Evolutionary conservation across 2,113 vertebrate species (phyloP).

Genomic region (Sinocyclocheilus grahami): DNA sequence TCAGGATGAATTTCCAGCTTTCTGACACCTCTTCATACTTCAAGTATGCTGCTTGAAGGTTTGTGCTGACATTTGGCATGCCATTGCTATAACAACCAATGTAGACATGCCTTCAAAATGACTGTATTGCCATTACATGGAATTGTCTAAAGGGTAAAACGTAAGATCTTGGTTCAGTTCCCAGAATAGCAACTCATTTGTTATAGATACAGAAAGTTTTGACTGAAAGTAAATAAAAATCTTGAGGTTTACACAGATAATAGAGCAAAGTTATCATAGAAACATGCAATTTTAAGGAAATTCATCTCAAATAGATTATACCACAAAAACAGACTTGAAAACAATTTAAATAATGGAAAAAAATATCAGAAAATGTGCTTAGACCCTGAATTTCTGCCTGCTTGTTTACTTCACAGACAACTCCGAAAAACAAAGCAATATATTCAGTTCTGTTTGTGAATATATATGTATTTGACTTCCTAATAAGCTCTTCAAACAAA

Average conservation of each 20-base stretch:
- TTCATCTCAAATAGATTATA: neutral
- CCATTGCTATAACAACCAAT: neutral
- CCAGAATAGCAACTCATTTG: neutral
- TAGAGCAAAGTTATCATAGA: neutral
- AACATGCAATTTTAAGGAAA: neutral
- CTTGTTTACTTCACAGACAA: neutral
- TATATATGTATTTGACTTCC: too few species aligned
- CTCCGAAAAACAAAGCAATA: neutral
- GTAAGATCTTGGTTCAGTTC: neutral
- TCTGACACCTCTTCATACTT: slow-evolving; percentile 28
- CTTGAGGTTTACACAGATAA: neutral
- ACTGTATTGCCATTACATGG: neutral
- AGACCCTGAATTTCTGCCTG: neutral
- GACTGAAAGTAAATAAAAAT: neutral
- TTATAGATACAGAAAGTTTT: neutral
- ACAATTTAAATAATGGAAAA: neutral
- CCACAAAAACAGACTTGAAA: neutral
- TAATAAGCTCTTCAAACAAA: neutral
- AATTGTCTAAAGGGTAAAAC: neutral
- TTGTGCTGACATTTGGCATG: neutral
- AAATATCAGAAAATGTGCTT: neutral
- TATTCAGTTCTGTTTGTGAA: too few species aligned
- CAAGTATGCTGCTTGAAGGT: neutral
- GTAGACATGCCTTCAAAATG: neutral
- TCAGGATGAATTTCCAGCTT: slow-evolving; percentile 17